Percentiles rank a stretch among this genome's conserved stretches.
These are phyloP conservation scores for Drosophila orena DNA, from an alignment of 1,140 invertebrate genomes.

Conservation along the genomic window DNA sequence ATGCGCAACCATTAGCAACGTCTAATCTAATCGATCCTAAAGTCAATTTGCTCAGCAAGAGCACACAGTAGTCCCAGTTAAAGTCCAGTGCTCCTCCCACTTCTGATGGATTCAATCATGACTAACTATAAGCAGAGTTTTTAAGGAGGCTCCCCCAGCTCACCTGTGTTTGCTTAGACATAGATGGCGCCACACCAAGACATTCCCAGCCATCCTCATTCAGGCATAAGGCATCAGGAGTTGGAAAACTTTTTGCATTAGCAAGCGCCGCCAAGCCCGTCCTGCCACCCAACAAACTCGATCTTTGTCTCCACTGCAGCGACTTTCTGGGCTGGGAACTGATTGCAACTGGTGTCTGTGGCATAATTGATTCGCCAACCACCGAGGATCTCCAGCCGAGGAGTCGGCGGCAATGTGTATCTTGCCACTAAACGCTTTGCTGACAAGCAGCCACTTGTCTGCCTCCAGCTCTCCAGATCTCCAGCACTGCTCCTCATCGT, in stretches of 20 bases:
- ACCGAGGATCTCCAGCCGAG: conserved; percentile 24
- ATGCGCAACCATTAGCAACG: neutral
- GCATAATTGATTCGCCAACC: conserved; percentile 78
- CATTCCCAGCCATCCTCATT: neutral
- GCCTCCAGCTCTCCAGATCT: conserved; percentile 38
- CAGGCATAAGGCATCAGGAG: conserved; percentile 31
- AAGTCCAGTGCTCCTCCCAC: neutral
- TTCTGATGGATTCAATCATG: neutral
- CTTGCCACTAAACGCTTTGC: conserved; percentile 79
- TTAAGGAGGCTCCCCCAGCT: conserved; percentile 8
- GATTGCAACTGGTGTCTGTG: conserved; percentile 74
- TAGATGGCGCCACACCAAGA: conserved; percentile 31
- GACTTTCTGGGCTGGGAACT: conserved; percentile 26
- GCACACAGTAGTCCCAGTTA: neutral
- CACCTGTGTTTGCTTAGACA: conserved; percentile 36
- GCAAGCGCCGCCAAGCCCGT: conserved; percentile 52
- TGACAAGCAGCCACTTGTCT: conserved; percentile 74
- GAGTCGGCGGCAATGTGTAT: conserved; percentile 40
- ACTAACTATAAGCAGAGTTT: conserved; percentile 20
- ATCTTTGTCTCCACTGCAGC: conserved; percentile 30
- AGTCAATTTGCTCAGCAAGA: neutral
- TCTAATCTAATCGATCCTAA: neutral
- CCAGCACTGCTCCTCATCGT: conserved; percentile 34
- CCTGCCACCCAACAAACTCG: conserved; percentile 11
- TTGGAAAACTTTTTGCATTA: conserved; percentile 75